Evolutionary conservation across 2,797 vertebrate species (phyloP), one percentile per base, ranked within the genome.

Genomic region (Clarias fuscus): DNA sequence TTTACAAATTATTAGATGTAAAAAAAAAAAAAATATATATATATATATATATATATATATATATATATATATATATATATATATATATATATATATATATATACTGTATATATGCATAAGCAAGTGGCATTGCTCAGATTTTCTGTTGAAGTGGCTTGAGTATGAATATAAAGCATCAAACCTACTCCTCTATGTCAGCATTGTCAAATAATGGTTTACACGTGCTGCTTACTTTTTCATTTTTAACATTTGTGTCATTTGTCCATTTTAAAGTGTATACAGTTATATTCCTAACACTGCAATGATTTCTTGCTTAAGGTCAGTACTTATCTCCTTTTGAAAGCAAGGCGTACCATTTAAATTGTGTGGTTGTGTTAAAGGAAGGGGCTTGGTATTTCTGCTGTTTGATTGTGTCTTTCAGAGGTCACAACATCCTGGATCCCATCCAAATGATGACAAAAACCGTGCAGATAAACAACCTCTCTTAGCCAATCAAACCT

Each of bases 401-500:
- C 78, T 70, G 56, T 76, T 73, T 59, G 62, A 64, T 71, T 58
- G 37, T 85, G 73, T 91, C 65, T 22, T 24, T 83, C 84, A 91
- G 77, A 88, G 87, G 84, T 79, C 80, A 48, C 89, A 90, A 91
- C 94, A 87, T 93, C 90, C 92, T 93, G 90, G 92, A 93, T 91
- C 90, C 90, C 84, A 91, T 92, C 94, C 92, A 93, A 53, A 91
- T 89, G 91, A 92, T 90, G 89, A 92, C 89, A 93, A 72, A 62
- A 79, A 86, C 90, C 92, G 91, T 94, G 92, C 92, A 94, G 65
- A 94, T 94, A 96, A 96, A 97, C 95, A 96, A 96, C 96, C 92
- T 91, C 79, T 89, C 88, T 83, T 64, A 85, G 86, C 90, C 82
- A 80, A 87, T 86, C 17, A 40, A 62, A 75, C 83, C 84, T 86